phyloP scores from a whole-genome alignment of 2,797 vertebrate species.

The Pseudopleuronectes americanus region DNA sequence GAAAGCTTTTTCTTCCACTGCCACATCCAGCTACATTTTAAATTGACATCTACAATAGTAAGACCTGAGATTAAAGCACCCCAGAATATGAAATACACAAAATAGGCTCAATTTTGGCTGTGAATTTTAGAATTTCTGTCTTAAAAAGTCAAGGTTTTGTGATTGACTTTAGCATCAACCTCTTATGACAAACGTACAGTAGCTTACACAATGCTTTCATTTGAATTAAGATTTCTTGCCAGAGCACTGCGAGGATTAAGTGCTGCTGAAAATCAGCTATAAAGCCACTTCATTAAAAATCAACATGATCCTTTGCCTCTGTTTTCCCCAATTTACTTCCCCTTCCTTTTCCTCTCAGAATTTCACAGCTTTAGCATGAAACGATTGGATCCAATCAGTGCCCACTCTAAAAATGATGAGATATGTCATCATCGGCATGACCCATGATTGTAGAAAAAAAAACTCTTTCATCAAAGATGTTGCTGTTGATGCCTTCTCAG shows the following conservation, averaged over 20 bases:
- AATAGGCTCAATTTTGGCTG: constrained; percentile 2
- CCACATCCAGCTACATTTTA: constrained; percentile 47
- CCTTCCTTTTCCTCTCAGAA: neutral
- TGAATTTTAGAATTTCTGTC: neutral
- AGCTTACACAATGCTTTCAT: neutral
- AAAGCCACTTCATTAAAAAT: constrained; percentile 20
- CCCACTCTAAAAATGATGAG: neutral
- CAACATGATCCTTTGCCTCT: constrained; percentile 13
- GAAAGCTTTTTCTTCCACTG: constrained; percentile 17
- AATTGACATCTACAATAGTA: constrained; percentile 41
- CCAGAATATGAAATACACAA: neutral
- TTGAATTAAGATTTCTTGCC: constrained; percentile 14
- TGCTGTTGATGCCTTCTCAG: constrained; percentile 21
- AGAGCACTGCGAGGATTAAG: neutral
- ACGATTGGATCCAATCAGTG: neutral
- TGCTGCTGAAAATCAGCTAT: neutral
- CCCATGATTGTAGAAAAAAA: neutral
- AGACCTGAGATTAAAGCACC: constrained; percentile 19
- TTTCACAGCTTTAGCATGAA: neutral
- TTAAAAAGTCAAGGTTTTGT: neutral
- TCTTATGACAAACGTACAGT: neutral
- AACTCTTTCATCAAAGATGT: constrained; percentile 28
- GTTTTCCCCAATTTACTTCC: neutral
- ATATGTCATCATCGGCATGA: constrained; percentile 5
- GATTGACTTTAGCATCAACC: no score